phyloP scores from a whole-genome alignment of 2,113 vertebrate species.

The Sinocyclocheilus maitianheensis region DNA sequence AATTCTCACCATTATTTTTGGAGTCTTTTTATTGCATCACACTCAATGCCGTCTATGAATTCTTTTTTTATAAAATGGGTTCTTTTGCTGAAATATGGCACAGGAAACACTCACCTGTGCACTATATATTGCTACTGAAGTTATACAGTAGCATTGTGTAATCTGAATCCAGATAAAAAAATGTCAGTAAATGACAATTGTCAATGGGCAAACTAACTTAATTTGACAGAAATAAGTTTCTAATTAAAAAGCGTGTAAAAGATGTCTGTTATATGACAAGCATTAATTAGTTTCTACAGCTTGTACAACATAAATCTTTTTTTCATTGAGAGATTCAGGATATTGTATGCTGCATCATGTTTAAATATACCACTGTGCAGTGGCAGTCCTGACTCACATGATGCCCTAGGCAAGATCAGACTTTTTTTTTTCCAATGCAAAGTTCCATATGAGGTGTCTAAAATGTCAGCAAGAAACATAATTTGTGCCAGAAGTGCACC shows the following conservation, averaged over 20 bases:
- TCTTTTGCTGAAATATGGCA: neutral
- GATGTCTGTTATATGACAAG: neutral
- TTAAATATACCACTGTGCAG: constrained; percentile 5
- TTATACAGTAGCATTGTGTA: neutral
- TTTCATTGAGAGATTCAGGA: neutral
- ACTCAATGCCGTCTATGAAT: neutral
- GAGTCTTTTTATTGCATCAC: neutral
- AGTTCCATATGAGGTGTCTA: neutral
- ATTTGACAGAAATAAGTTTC: neutral
- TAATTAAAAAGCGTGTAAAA: neutral
- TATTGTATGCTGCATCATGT: neutral
- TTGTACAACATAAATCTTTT: neutral
- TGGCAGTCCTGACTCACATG: neutral
- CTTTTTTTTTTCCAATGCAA: neutral
- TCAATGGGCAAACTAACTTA: neutral
- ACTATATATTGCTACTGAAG: too few relatives aligned
- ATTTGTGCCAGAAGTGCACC: neutral
- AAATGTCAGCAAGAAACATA: neutral
- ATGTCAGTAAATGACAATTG: neutral
- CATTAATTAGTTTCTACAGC: neutral
- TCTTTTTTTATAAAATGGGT: neutral
- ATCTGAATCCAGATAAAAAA: neutral
- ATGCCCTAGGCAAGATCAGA: neutral
- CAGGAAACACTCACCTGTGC: neutral
- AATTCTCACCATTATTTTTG: neutral